Evolutionary conservation across 2,888 invertebrate species (phyloP).

Genomic region (Unio pictorum): DNA sequence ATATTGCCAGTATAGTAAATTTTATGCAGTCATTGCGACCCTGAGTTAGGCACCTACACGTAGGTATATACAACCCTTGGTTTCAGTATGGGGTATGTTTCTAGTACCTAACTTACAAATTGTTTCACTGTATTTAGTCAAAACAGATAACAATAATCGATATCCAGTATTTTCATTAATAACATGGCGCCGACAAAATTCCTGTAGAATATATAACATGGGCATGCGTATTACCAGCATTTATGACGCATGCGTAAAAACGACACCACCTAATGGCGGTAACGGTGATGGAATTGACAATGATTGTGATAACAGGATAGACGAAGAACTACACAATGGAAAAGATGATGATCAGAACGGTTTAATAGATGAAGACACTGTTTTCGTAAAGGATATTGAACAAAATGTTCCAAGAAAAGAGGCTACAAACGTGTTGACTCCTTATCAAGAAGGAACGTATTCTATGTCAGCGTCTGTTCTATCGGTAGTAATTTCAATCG

Average conservation of each 20-base stretch:
- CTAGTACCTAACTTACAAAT: conserved; percentile 17
- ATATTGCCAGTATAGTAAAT: too few relatives aligned
- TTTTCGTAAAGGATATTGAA: conserved; percentile 12
- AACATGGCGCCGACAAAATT: conserved; percentile 11
- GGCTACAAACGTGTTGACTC: conserved; percentile 19
- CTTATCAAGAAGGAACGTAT: conserved; percentile 15
- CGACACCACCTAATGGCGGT: conserved; percentile 22
- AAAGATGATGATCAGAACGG: conserved; percentile 42
- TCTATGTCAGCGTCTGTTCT: conserved; percentile 26
- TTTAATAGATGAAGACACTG: conserved; percentile 39
- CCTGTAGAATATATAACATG: conserved; percentile 39
- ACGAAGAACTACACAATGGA: conserved; percentile 39
- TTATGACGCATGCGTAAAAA: conserved; percentile 39
- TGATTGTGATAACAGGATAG: conserved; percentile 50
- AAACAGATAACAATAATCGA: conserved; percentile 16
- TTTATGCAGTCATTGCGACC: too few relatives aligned
- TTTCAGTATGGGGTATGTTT: conserved; percentile 25
- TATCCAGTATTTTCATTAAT: conserved; percentile 20
- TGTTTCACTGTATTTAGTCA: conserved; percentile 8
- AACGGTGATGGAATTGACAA: conserved; percentile 51
- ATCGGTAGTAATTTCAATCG: conserved; percentile 27
- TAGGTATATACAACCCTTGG: conserved; percentile 11
- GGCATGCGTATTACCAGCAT: conserved; percentile 44
- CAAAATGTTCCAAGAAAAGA: conserved; percentile 2
- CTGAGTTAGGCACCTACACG: too few relatives aligned